Base-by-base conservation (phyloP, 2,797 vertebrate species). In the Oryzias sinensis region DNA sequence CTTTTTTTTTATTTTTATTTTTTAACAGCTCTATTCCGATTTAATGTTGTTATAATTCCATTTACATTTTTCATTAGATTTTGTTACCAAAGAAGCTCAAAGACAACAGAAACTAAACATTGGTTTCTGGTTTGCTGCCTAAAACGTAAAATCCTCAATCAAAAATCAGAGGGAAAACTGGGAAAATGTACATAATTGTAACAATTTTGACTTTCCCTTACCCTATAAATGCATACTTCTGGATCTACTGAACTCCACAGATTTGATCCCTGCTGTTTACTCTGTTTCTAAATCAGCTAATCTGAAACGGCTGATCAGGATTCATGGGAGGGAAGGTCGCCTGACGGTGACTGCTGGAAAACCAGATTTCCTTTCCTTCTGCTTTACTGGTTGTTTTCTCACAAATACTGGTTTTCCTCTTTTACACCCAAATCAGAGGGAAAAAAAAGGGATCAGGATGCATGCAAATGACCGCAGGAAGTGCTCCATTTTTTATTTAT, bases 221-320 rank as follows among this genome's bases (percentile, higher is more conserved):
- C n/a, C n/a, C n/a, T n/a, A n/a, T n/a, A n/a, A n/a, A n/a, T n/a
- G 6, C 5, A 14, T 18, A 9, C 6, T 13, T 14, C n/a, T 40
- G 13, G 8, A 33, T 9, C 6, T 29, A 59, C 46, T 14, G 13
- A 33, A 56, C 61, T 47, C 47, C 29, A 58, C 44, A 55, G 52
- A 79, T 72, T 73, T 51, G 45, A 14, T 29, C n/a, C 24, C 27
- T 3, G 17, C 33, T 51, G 29, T 53, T 53, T 27, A 9, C 29
- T 68, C 56, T 42, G 46, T 79, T 81, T 77, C 78, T 67, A 51
- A 47, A 6, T 62, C 59, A 77, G 81, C 81, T 81, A 70, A 77
- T 80, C 25, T 48, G 68, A 79, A 77, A 57, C 62, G 18, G 68
- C 68, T 86, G 81, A 88, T 89, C 74, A 74, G 82, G 83, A 79